phyloP scores from a whole-genome alignment of 2,113 vertebrate genomes.

The Tinamus guttatus region DNA sequence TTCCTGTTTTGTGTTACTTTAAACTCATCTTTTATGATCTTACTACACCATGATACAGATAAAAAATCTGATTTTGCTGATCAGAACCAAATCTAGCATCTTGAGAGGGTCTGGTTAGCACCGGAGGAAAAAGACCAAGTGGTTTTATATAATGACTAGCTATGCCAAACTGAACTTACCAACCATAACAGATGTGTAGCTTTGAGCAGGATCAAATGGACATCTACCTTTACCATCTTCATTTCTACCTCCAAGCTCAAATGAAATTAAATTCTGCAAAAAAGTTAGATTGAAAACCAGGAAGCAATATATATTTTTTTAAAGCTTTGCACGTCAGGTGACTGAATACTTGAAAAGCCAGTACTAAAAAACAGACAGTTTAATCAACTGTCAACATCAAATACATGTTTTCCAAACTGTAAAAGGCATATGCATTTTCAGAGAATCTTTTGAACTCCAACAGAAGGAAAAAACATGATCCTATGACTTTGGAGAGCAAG shows the following conservation, averaged over 20 bases:
- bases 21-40: neutral
- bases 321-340: neutral
- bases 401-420: neutral
- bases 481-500: neutral
- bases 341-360: neutral
- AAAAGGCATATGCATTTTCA: neutral
- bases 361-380: neutral
- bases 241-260: constrained; percentile 81
- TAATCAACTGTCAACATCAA: neutral
- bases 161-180: constrained; percentile 84
- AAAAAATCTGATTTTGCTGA: neutral
- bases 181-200: constrained; percentile 95
- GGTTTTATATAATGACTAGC: neutral
- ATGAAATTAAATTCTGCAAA: constrained; percentile 79
- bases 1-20: neutral
- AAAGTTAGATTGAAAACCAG: neutral
- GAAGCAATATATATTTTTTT: neutral
- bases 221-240: constrained; percentile 95
- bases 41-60: neutral
- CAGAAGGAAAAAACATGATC: neutral
- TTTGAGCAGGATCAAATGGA: constrained; percentile 95
- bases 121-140: neutral
- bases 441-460: neutral
- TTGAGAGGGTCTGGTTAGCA: neutral
- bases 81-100: neutral